A percentile compares a stretch with the other conserved stretches of the same genome.
Conservation (phyloP, 2,888 invertebrate species). For the Lomographa bimaculata region DNA sequence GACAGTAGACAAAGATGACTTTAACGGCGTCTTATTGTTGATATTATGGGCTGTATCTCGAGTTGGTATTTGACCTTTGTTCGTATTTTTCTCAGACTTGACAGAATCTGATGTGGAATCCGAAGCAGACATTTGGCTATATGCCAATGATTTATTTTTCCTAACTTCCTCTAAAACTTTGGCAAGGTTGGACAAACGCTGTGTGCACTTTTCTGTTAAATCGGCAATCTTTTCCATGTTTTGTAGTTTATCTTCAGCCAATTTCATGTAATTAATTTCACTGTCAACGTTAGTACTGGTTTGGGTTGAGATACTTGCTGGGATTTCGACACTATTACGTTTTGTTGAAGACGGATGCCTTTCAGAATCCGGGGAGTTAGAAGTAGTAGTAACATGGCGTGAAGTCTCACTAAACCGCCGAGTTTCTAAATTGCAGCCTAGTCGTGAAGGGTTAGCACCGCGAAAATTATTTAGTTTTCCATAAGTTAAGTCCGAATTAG, state of each 20-base stretch:
- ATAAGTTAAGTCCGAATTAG: conserved; percentile 27
- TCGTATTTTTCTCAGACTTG: conserved; percentile 47
- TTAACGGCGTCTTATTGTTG: conserved; percentile 26
- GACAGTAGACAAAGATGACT: conserved; percentile 28
- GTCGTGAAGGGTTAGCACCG: too few species aligned
- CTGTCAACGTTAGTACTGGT: conserved; percentile 54
- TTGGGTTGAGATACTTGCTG: conserved; percentile 61
- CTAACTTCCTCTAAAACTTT: conserved; percentile 77
- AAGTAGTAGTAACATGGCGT: conserved; percentile 30
- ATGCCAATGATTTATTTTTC: conserved; percentile 68
- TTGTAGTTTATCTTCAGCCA: conserved; percentile 71
- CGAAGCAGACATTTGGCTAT: conserved; percentile 65
- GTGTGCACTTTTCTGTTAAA: conserved; percentile 74
- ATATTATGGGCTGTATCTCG: conserved; percentile 24
- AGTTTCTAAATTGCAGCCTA: conserved; percentile 1
- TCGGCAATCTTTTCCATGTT: conserved; percentile 79
- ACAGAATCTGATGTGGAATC: conserved; percentile 61
- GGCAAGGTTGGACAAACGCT: conserved; percentile 72
- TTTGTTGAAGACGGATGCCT: conserved; percentile 28
- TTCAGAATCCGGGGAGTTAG: conserved; percentile 49
- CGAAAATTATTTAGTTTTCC: neutral
- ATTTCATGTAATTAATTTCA: conserved; percentile 62
- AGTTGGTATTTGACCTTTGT: conserved; percentile 23
- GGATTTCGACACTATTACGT: conserved; percentile 33
- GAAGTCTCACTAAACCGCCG: conserved; percentile 11